A percentile compares a stretch with the other conserved stretches of the same genome.
These are phyloP conservation scores for Teleopsis dalmanni DNA, from an alignment of 1,140 invertebrate species.

Conservation along the genomic window DNA sequence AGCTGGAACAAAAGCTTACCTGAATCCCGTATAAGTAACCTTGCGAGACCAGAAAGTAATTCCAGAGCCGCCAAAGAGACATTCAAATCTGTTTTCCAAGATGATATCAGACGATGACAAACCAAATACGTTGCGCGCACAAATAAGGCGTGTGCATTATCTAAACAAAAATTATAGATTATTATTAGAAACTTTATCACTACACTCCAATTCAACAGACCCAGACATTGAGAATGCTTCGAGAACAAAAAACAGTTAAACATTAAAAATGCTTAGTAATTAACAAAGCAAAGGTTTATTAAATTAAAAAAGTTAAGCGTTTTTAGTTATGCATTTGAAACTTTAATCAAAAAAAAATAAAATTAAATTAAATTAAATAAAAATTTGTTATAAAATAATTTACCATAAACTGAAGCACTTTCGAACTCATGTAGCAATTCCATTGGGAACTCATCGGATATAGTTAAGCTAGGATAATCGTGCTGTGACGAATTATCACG, in stretches of 20 bases:
- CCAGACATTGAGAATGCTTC: too few species aligned
- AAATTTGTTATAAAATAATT: slow-evolving; percentile 14
- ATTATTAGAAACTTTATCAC: not conserved
- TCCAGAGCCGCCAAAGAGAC: slow-evolving; percentile 90
- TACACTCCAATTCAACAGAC: not conserved
- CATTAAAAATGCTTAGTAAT: not conserved
- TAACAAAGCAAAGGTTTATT: not conserved
- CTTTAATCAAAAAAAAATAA: not conserved
- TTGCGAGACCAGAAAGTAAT: slow-evolving; percentile 79
- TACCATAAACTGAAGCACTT: slow-evolving; percentile 36
- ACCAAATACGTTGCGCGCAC: slow-evolving; percentile 87
- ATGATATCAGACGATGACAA: slow-evolving; percentile 87
- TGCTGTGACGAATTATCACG: slow-evolving; percentile 35
- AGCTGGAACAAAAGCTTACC: slow-evolving; percentile 55
- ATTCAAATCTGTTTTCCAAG: slow-evolving; percentile 94
- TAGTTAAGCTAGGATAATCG: slow-evolving; percentile 39
- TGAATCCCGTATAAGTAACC: slow-evolving; percentile 75
- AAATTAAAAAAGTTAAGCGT: not conserved
- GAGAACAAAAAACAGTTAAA: not conserved
- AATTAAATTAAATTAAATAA: not conserved
- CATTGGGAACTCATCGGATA: slow-evolving; percentile 41
- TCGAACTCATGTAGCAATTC: slow-evolving; percentile 40
- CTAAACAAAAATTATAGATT: slow-evolving; percentile 17
- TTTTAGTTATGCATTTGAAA: not conserved
- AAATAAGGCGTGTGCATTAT: slow-evolving; percentile 61